Base-by-base conservation (phyloP, 2,797 vertebrate genomes). In the Lemur catta region DNA sequence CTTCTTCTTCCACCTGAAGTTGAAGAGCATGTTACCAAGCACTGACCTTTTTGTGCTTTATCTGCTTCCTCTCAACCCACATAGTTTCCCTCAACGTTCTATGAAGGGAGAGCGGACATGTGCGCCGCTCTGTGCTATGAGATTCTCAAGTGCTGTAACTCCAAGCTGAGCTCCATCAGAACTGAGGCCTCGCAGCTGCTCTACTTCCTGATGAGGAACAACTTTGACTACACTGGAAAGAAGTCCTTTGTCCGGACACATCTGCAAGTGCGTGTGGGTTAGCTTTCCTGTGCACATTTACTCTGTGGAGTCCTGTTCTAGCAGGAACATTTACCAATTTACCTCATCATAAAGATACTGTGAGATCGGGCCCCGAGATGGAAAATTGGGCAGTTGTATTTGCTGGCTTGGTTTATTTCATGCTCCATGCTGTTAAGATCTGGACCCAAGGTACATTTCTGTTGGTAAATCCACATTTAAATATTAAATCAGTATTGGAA, bases 181-280 rank as follows among this genome's bases (percentile, higher is more conserved):
- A 99, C 98, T 0, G 99, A 99, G n/a, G 99, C 99, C 2, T 99
- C 99, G 0, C 99, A 99, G 88, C 99, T 99, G 24, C 99, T 99
- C 46, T 99, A 99, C 98, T 99, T 99, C 98, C 98, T 99, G 96
- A 99, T 99, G 99, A 99, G 99, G 97, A 99, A 99, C 98, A 99
- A 99, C 98, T 99, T 99, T 2, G 99, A 99, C 98, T 99, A 99
- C 98, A 99, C 99, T 0, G 99, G 99, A 7, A 99, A 99, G 98
- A 99, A 98, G 97, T 99, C 99, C 59, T 99, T 99, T 67, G 99
- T 99, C 52, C 99, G 99, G 85, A 99, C 99, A 0, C 99, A 99
- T 98, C 98, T 99, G 80, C 99, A 99, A 98, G 99, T 99, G 92
- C 89, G 98, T 98, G 18, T 59, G 12, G 28, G 24, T 67, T 8